Conservation (phyloP, 2,113 vertebrate genomes). For the Morphnarchus princeps region DNA sequence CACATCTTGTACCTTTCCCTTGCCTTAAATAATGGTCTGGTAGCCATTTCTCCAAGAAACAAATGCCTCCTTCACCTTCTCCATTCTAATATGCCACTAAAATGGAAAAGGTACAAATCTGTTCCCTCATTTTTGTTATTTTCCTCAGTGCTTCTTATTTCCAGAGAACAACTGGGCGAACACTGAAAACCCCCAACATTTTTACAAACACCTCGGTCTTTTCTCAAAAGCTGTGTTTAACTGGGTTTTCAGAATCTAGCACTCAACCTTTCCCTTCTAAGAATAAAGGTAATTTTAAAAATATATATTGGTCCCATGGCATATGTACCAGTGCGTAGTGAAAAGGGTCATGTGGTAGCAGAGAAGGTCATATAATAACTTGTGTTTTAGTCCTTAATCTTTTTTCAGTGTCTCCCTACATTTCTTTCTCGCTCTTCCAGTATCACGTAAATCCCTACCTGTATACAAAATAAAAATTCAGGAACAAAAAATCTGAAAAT, state of each 20-base stretch:
- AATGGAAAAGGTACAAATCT: neutral
- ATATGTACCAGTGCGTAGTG: neutral
- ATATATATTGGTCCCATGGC: neutral
- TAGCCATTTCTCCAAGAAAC: neutral
- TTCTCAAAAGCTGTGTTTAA: neutral
- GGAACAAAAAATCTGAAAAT: neutral
- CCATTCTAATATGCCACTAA: neutral
- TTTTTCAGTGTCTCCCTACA: neutral
- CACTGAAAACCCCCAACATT: neutral
- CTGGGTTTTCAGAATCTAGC: neutral
- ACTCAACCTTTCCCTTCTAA: neutral
- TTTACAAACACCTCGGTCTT: neutral
- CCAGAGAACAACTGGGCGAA: neutral
- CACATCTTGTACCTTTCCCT: neutral
- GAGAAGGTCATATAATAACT: neutral
- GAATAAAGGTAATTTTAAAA: neutral
- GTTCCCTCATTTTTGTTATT: neutral
- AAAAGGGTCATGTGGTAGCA: accelerated
- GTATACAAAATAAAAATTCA: neutral
- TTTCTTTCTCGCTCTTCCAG: neutral
- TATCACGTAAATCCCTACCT: neutral
- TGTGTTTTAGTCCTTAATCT: neutral
- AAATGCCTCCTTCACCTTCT: neutral
- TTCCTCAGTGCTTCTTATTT: neutral
- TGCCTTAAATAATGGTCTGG: neutral